A percentile compares a stretch with the other conserved stretches of the same genome.
Evolutionary conservation across 1,140 invertebrate species (phyloP).

Genomic region (Plutomurus gul): DNA sequence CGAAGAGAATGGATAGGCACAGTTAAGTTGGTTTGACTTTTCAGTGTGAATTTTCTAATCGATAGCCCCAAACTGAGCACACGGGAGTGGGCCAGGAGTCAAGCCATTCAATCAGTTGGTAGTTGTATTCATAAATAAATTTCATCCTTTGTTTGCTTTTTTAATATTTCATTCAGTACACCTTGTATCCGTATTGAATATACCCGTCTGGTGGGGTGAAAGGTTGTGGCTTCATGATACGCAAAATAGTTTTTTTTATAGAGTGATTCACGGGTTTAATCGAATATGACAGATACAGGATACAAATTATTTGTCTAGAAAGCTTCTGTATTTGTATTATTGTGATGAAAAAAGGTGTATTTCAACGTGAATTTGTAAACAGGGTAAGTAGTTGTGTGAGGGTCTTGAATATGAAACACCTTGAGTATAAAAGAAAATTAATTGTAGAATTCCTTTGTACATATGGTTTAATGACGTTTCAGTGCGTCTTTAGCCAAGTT

Average conservation of each 20-base stretch:
- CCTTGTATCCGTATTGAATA: too few species aligned
- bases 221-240: too few species aligned
- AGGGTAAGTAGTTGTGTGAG: too few species aligned
- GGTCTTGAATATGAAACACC: too few species aligned
- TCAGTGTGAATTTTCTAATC: conserved; percentile 43
- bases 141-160: neutral
- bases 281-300: too few species aligned
- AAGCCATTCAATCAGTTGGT: conserved; percentile 7
- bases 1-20: neutral
- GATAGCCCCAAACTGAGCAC: conserved; percentile 32
- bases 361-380: too few species aligned
- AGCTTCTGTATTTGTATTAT: neutral
- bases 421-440: too few species aligned
- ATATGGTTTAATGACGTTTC: neutral
- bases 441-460: neutral
- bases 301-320: too few species aligned
- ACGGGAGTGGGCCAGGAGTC: conserved; percentile 38
- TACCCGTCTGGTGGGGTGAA: too few species aligned
- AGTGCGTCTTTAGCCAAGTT: neutral
- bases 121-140: conserved; percentile 11
- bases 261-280: too few species aligned
- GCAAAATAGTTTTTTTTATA: too few species aligned
- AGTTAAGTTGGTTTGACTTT: conserved; percentile 19
- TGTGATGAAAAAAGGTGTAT: neutral
- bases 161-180: neutral